Evolutionary conservation across 2,888 invertebrate species (phyloP), one percentile per base, ranked within the genome.

Genomic region (Dynastes hyllus): DNA sequence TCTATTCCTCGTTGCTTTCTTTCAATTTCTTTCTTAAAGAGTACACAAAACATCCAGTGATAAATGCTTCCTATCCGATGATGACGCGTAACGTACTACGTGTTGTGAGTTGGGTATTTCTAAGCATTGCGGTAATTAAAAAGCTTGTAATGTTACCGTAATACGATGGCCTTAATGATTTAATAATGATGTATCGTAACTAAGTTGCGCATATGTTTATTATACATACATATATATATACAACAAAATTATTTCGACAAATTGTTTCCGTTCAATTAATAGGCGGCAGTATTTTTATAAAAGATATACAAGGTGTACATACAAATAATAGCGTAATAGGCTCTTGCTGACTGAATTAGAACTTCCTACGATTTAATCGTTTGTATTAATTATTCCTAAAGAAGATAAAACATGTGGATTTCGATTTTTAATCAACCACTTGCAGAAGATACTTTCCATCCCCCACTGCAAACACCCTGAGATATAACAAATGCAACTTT

Each of bases 101-200:
- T 11, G 29, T 13, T 5, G 29, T 11, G 32, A 32, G 13, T 63
- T 13, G 32, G n/a, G 11, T 13, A 63, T 63, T 63, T 63, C 13
- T 13, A 63, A 32, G n/a, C 16, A 22, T 22, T 63, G 2, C 11
- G 27, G 32, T 29, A 32, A 63, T 63, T 13, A 13, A 27, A 63
- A 32, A 29, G 63, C 27, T 32, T 63, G 29, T 13, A 63, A 32
- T 11, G 32, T 63, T 63, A 63, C 8, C 22, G 27, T 63, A 29
- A 63, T 29, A 63, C 32, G 63, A 63, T 63, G 63, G 63, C 63
- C 63, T 63, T 29, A 63, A 63, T 63, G 63, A 27, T 63, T 22
- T 63, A 63, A 63, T 63, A 27, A 27, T 13, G 63, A 32, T 32
- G 63, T 29, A 45, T 45, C 8, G 45, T 63, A 22, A 61, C 29